Evolutionary conservation across 1,140 invertebrate genomes (phyloP).

Genomic region (Drosophila elegans): DNA sequence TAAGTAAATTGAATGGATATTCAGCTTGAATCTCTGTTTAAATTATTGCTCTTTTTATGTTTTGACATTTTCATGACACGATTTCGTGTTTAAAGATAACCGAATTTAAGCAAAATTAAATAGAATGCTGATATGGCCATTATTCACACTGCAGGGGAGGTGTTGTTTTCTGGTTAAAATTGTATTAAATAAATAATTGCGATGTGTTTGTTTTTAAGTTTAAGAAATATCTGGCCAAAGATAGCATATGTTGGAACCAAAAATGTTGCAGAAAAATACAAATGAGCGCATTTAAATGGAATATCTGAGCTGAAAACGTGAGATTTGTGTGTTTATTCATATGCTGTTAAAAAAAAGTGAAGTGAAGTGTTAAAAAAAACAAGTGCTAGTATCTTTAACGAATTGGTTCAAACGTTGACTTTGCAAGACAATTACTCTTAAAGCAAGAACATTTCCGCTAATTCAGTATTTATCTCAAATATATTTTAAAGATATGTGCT

Average conservation of each 20-base stretch:
- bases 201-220: conserved; percentile 11
- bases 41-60: conserved; percentile 22
- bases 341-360: neutral
- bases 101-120: conserved; percentile 10
- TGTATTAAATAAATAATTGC: conserved; percentile 7
- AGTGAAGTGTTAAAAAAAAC: conserved; percentile 9
- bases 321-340: conserved; percentile 20
- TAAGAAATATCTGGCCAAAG: conserved; percentile 14
- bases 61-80: conserved; percentile 41
- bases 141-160: conserved; percentile 11
- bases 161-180: conserved; percentile 9
- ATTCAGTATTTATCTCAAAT: too few relatives aligned
- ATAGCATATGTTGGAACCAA: neutral
- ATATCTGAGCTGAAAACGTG: conserved; percentile 21
- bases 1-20: conserved; percentile 30
- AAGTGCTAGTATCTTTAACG: neutral
- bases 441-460: neutral
- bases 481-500: too few relatives aligned
- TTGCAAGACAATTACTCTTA: neutral
- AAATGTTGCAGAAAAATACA: conserved; percentile 17
- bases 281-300: conserved; percentile 3
- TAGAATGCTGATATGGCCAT: conserved; percentile 13
- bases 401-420: neutral
- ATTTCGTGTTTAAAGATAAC: conserved; percentile 36
- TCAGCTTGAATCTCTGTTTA: conserved; percentile 7